Conservation (phyloP, 2,113 vertebrate species). For the Cryptotis parvus region DNA sequence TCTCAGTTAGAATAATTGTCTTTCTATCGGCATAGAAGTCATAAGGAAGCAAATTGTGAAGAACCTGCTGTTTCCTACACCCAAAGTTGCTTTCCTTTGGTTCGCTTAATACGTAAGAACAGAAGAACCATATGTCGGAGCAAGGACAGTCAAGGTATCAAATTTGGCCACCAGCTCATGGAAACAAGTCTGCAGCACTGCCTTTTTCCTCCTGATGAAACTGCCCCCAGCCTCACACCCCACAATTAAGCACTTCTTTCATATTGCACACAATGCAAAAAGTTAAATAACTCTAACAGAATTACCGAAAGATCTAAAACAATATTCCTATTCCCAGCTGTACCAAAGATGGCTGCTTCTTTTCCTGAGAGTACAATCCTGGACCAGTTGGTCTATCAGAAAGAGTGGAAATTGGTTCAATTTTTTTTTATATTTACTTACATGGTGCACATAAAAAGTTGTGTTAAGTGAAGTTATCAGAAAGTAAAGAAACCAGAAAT, state of each 20-base stretch:
- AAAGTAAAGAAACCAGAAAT: neutral
- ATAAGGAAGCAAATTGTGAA: slow-evolving; percentile 79
- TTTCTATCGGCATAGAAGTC: slow-evolving; percentile 81
- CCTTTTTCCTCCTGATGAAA: slow-evolving; percentile 66
- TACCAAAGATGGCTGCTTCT: neutral
- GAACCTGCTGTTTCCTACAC: slow-evolving; percentile 78
- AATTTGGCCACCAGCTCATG: slow-evolving; percentile 76
- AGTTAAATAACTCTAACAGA: slow-evolving; percentile 72
- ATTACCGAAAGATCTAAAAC: slow-evolving; percentile 31
- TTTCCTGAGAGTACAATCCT: neutral
- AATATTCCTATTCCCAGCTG: slow-evolving; percentile 36
- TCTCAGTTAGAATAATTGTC: slow-evolving; percentile 78
- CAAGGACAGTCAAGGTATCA: slow-evolving; percentile 84
- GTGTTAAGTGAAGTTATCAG: neutral
- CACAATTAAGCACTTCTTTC: slow-evolving; percentile 69
- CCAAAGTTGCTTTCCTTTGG: slow-evolving; percentile 78
- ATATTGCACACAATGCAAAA: slow-evolving; percentile 64
- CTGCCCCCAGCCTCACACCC: slow-evolving; percentile 16
- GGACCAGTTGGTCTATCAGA: neutral
- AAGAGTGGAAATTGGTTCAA: neutral
- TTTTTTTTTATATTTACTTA: neutral
- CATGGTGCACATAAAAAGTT: neutral
- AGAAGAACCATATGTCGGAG: slow-evolving; percentile 76
- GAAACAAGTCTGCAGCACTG: slow-evolving; percentile 79
- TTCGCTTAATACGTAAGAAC: slow-evolving; percentile 83